These are phyloP conservation scores for Forbesichthys agassizii DNA, from an alignment of 2,113 vertebrate genomes.

Conservation along the genomic window DNA sequence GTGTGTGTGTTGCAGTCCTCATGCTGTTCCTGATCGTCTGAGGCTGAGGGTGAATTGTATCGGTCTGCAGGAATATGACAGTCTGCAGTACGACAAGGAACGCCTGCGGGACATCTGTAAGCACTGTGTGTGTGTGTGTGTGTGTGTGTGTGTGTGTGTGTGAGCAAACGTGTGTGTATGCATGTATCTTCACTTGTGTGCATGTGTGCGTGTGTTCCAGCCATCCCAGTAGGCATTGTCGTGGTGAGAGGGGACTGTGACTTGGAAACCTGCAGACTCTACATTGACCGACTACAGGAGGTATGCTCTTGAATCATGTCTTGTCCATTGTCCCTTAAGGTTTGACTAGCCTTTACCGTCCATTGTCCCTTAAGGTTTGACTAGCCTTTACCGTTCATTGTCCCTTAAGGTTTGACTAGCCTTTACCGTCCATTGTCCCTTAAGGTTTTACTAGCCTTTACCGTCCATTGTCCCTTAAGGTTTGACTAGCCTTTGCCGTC, in stretches of 20 bases:
- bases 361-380: too few species aligned
- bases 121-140: slow-evolving; percentile 40
- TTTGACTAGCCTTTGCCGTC: too few species aligned
- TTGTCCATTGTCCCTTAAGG: neutral
- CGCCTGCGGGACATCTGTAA: slow-evolving; percentile 94
- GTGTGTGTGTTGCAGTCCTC: slow-evolving; percentile 80
- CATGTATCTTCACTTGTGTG: slow-evolving; percentile 13
- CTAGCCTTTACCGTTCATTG: too few species aligned
- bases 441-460: too few species aligned
- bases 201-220: slow-evolving; percentile 60
- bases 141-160: slow-evolving; percentile 4
- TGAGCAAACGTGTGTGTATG: neutral
- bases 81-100: slow-evolving; percentile 93
- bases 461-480: too few species aligned
- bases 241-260: slow-evolving; percentile 97
- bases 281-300: slow-evolving; percentile 95
- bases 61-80: slow-evolving; percentile 92
- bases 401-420: too few species aligned
- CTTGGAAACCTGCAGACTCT: slow-evolving; percentile 95
- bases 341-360: neutral
- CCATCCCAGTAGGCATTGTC: slow-evolving; percentile 93
- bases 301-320: slow-evolving; percentile 64
- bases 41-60: slow-evolving; percentile 94
- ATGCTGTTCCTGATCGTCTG: slow-evolving; percentile 91
- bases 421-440: too few species aligned